These are phyloP conservation scores for Sitodiplosis mosellana DNA, from an alignment of 1,140 invertebrate genomes.

Conservation along the genomic window DNA sequence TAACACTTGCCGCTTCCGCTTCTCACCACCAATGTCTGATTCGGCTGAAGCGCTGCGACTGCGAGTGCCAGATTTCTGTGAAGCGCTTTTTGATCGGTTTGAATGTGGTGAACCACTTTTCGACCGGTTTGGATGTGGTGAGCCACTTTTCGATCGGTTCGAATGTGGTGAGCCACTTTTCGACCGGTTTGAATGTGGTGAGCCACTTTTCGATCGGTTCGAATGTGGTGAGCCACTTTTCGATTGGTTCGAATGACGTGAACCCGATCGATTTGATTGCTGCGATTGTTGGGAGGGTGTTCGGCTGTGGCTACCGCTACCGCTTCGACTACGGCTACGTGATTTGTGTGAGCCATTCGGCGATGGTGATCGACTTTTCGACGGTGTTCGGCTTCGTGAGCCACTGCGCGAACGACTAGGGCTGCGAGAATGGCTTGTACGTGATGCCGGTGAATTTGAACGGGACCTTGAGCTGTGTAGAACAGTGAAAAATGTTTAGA, in stretches of 20 bases:
- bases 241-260: constrained; percentile 13
- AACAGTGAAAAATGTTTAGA: constrained; percentile 24
- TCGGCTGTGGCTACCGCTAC: constrained; percentile 8
- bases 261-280: constrained; percentile 15
- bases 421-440: constrained; percentile 28
- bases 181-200: constrained; percentile 11
- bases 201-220: constrained; percentile 15
- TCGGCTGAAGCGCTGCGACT: constrained; percentile 12
- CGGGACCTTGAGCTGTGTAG: too few relatives aligned
- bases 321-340: constrained; percentile 24
- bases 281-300: constrained; percentile 13
- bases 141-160: constrained; percentile 16
- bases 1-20: constrained; percentile 22
- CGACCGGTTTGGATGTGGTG: constrained; percentile 11
- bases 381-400: constrained; percentile 7
- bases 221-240: constrained; percentile 10
- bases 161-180: constrained; percentile 11
- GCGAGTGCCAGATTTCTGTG: constrained; percentile 17
- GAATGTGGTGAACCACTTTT: constrained; percentile 13
- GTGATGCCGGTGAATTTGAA: too few relatives aligned
- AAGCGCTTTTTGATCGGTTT: constrained; percentile 24
- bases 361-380: constrained; percentile 6
- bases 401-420: constrained; percentile 14
- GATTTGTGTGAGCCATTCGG: constrained; percentile 13
- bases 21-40: constrained; percentile 18